A percentile compares a stretch with the other conserved stretches of the same genome.
These are phyloP conservation scores for Temnothorax curvispinosus DNA, from an alignment of 1,140 invertebrate species.

Conservation along the genomic window DNA sequence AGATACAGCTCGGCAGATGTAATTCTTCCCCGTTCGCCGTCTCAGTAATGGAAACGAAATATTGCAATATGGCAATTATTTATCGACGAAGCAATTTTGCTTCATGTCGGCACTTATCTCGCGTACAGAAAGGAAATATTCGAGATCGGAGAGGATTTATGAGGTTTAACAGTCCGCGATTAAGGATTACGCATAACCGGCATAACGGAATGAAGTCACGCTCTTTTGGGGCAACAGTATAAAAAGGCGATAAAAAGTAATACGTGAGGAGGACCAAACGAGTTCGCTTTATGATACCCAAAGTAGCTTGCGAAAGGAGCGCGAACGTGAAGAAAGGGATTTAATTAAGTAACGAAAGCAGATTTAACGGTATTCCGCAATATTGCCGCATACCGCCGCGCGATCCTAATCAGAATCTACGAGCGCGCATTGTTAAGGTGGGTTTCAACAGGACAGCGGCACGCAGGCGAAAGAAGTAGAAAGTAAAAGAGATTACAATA, in stretches of 20 bases:
- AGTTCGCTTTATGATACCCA: constrained; percentile 12
- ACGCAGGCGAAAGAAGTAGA: background rate
- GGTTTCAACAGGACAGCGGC: background rate
- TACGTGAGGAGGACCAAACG: background rate
- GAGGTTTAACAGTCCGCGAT: background rate
- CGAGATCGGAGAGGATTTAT: background rate
- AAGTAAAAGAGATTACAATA: background rate
- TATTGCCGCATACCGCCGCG: constrained; percentile 20
- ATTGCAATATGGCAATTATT: background rate
- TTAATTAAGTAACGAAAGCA: constrained; percentile 41
- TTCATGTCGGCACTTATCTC: background rate
- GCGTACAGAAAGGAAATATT: background rate
- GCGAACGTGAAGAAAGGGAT: constrained; percentile 11
- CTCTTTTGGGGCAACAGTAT: background rate
- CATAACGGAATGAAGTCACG: background rate
- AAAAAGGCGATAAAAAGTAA: constrained; percentile 10
- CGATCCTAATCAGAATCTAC: constrained; percentile 38
- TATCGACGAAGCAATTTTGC: background rate
- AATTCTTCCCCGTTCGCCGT: background rate
- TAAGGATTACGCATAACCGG: background rate
- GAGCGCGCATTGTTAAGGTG: constrained; percentile 14
- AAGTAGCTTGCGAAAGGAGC: background rate
- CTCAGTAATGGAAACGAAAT: background rate
- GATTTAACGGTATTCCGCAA: constrained; percentile 46
- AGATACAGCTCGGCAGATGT: background rate